These are phyloP conservation scores for Drosophila picticornis DNA, from an alignment of 2,888 invertebrate species.

Conservation along the genomic window DNA sequence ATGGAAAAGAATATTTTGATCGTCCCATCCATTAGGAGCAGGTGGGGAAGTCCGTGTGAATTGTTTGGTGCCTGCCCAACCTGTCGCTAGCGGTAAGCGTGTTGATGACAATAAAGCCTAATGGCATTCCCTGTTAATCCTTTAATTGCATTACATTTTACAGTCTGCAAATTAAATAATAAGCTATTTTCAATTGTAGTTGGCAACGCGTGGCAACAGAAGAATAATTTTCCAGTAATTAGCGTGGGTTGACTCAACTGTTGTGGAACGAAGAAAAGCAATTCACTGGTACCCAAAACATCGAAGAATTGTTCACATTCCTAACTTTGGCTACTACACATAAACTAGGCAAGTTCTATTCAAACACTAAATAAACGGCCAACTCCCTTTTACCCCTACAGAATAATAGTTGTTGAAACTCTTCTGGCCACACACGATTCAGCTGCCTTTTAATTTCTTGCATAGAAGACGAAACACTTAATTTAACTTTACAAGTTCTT, in stretches of 20 bases:
- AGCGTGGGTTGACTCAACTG: conserved; percentile 33
- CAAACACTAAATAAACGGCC: neutral
- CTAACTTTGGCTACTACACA: too few relatives aligned
- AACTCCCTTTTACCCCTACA: neutral
- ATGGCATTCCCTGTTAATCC: conserved; percentile 74
- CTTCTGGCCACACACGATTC: conserved; percentile 64
- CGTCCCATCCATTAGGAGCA: neutral
- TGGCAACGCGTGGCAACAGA: conserved; percentile 19
- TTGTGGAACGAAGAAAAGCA: conserved; percentile 4
- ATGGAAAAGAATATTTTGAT: neutral
- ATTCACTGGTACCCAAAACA: too few relatives aligned
- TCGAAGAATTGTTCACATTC: neutral
- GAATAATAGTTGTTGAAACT: conserved; percentile 45
- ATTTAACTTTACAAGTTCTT: conserved; percentile 79
- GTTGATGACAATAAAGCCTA: conserved; percentile 64
- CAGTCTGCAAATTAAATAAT: conserved; percentile 77
- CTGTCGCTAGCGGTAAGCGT: conserved; percentile 22
- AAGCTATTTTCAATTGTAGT: conserved; percentile 52
- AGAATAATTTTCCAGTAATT: conserved; percentile 4
- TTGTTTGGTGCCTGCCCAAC: conserved; percentile 17
- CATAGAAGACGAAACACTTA: conserved; percentile 76
- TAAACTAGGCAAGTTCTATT: neutral
- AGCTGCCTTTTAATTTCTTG: conserved; percentile 65
- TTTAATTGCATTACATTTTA: conserved; percentile 76
- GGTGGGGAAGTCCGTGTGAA: conserved; percentile 4